A percentile compares a stretch with the other conserved stretches of the same genome.
phyloP scores from a whole-genome alignment of 2,797 vertebrate genomes.

The Balearica regulorum region DNA sequence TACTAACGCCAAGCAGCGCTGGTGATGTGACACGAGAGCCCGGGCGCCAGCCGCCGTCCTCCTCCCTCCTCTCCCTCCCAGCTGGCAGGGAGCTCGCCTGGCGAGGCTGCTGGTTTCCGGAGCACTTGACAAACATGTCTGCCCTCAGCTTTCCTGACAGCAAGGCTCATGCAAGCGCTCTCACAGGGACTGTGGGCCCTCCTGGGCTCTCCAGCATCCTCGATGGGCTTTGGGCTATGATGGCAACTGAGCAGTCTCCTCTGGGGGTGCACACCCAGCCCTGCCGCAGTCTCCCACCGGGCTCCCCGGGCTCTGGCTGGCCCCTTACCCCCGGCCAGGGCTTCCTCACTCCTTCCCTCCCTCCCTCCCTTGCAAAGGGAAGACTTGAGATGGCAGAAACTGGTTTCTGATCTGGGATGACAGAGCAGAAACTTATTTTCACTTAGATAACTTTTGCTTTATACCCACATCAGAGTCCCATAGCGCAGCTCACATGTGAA shows the following conservation, averaged over 20 bases:
- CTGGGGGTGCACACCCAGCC: background rate
- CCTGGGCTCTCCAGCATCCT: background rate
- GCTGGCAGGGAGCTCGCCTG: background rate
- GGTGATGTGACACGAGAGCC: background rate
- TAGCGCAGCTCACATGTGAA: background rate
- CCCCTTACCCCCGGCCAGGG: background rate
- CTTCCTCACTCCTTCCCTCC: background rate
- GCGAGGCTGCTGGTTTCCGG: background rate
- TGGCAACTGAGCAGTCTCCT: background rate
- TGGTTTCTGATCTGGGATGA: background rate
- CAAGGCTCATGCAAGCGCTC: fast-evolving
- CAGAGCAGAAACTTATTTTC: background rate
- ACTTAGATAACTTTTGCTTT: background rate
- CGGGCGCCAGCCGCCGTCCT: fast-evolving
- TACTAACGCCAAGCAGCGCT: fast-evolving
- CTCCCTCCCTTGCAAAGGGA: background rate
- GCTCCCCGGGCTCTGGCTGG: background rate
- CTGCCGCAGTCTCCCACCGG: fast-evolving
- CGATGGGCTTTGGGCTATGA: fast-evolving
- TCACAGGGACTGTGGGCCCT: fast-evolving
- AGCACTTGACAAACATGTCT: fast-evolving
- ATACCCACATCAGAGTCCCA: background rate
- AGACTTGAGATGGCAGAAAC: background rate
- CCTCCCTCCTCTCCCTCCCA: background rate
- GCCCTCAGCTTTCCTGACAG: background rate